Base-by-base conservation (phyloP, 2,888 invertebrate genomes). In the Paralinhomoeus sp. region DNA sequence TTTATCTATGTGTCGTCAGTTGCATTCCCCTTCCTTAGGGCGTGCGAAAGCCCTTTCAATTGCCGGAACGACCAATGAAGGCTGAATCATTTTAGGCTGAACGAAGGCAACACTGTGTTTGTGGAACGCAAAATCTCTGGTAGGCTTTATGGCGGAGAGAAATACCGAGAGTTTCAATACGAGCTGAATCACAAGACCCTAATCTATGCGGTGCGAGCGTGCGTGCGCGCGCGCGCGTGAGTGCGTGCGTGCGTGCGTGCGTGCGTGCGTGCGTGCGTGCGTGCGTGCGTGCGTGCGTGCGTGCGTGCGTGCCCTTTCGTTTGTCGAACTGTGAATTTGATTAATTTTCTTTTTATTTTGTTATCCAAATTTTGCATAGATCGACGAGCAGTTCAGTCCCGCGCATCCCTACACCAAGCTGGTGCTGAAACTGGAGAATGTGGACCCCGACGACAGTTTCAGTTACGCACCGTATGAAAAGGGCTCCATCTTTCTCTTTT, bases 101-200 rank as follows among this genome's bases (percentile, higher is more conserved):
- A 91, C 60, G 89, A 91, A 67, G 89, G 89, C 0, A 82, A 82
- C 63, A 91, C 91, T 0, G 77, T 81, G 43, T 91, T 83, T 66
- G 70, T 84, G 1, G 87, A 91, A 66, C 70, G 82, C 37, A 87
- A 85, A 66, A 80, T 83, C 50, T 64, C 72, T 1, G 78, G 80
- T 0, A 70, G 76, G 24, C 68, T 89, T 57, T 70, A 74, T 51
- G 74, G 73, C 1, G n/a, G n/a, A n/a, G 69, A 73, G 45, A 46
- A 54, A 15, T 50, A 58, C 24, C 55, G 84, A 45, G 82, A 89
- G 60, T 84, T 89, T 60, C 71, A 74, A 42, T 67, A 78, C 45
- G 72, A 76, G 40, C 83, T 83, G 15, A 69, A 81, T 54, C 76
- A 76, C n/a, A n/a, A n/a, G n/a, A n/a, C n/a, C n/a, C n/a, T n/a